phyloP scores from a whole-genome alignment of 2,113 vertebrate species.

The Eonycteris spelaea region DNA sequence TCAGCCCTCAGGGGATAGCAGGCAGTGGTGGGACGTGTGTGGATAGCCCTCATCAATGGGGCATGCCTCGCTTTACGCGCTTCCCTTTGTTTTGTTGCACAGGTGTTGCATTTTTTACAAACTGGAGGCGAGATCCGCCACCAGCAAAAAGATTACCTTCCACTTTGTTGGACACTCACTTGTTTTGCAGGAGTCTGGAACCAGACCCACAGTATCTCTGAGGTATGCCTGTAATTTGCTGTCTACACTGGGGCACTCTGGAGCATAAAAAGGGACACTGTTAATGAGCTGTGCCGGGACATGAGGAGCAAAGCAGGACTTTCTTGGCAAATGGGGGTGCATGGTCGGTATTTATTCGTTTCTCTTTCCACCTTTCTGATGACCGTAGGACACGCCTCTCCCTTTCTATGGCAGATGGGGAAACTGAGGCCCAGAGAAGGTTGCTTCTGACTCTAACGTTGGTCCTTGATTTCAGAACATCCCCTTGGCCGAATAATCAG shows the following conservation, averaged over 20 bases:
- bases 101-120: background rate
- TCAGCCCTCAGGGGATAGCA: background rate
- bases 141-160: background rate
- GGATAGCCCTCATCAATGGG: background rate
- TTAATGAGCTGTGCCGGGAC: background rate
- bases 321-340: background rate
- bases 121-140: background rate
- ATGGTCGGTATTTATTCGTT: background rate
- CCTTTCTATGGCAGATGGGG: background rate
- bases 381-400: background rate
- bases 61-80: too few species aligned
- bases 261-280: background rate
- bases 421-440: background rate
- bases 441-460: background rate
- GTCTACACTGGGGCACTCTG: background rate
- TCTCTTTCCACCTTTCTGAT: background rate
- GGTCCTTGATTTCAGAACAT: background rate
- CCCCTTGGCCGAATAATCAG: background rate
- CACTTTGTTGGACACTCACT: background rate
- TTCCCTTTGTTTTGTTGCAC: too few species aligned
- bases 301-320: background rate
- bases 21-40: too few species aligned
- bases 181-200: background rate
- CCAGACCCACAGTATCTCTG: background rate
- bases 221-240: background rate